phyloP scores from a whole-genome alignment of 2,888 invertebrate species.

The Caradrina kadenii region DNA sequence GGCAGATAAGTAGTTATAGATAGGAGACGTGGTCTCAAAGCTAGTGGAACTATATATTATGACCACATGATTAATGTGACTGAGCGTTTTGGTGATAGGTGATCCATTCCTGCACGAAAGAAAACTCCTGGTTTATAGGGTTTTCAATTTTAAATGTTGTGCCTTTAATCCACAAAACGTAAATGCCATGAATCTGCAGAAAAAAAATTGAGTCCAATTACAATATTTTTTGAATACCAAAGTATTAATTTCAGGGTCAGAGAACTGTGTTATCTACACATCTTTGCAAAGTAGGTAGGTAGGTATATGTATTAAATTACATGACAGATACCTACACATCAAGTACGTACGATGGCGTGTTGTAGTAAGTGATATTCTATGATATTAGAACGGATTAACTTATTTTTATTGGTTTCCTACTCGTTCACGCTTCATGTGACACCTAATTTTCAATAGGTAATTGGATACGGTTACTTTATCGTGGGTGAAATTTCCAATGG shows the following conservation, averaged over 20 bases:
- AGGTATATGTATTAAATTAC: constrained; percentile 11
- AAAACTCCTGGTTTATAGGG: too few species aligned
- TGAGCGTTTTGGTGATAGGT: too few species aligned
- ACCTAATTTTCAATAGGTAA: constrained; percentile 74
- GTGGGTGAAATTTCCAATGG: constrained; percentile 20
- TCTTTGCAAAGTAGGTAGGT: background rate
- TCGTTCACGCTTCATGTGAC: constrained; percentile 77
- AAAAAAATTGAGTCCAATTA: background rate
- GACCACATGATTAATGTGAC: too few species aligned
- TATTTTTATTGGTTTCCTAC: constrained; percentile 83
- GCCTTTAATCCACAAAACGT: too few species aligned
- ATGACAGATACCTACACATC: background rate
- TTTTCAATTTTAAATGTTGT: too few species aligned
- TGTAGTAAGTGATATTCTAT: constrained; percentile 55
- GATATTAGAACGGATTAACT: constrained; percentile 76
- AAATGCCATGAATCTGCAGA: background rate
- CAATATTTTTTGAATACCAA: background rate
- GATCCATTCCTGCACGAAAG: too few species aligned
- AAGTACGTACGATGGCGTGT: constrained; percentile 16
- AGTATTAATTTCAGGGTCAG: constrained; percentile 1
- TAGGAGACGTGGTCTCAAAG: too few species aligned
- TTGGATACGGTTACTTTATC: constrained; percentile 62
- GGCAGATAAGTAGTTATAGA: too few species aligned
- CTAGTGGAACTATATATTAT: too few species aligned
- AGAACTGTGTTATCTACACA: background rate